Evolutionary conservation across 2,797 vertebrate genomes (phyloP).

Genomic region (Propithecus deckenii): DNA sequence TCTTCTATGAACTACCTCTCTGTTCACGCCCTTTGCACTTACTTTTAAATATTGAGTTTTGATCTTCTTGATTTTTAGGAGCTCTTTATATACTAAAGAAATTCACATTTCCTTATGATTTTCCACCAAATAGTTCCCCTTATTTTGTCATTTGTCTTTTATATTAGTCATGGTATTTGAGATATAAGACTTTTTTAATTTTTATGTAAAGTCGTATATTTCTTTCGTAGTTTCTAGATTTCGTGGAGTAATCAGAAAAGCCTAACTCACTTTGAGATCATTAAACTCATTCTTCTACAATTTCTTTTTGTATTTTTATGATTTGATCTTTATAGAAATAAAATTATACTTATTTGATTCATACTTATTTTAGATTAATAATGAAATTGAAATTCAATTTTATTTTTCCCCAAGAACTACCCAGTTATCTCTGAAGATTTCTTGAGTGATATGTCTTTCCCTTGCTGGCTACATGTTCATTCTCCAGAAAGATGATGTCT

Average conservation of each 20-base stretch:
- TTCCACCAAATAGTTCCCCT: not conserved
- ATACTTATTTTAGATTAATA: not conserved
- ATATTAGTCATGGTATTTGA: not conserved
- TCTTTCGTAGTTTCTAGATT: not conserved
- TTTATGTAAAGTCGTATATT: not conserved
- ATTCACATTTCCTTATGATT: not conserved
- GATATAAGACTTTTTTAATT: not conserved
- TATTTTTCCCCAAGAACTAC: not conserved
- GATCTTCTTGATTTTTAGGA: slow-evolving; percentile 31
- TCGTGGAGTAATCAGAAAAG: not conserved
- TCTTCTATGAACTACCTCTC: not conserved
- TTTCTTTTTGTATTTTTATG: not conserved
- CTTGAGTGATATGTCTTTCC: not conserved
- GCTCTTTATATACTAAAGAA: not conserved
- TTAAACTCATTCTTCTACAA: not conserved
- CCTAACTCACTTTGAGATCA: not conserved
- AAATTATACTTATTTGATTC: not conserved
- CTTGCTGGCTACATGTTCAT: not conserved
- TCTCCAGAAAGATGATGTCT: not conserved
- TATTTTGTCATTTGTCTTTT: slow-evolving; percentile 13
- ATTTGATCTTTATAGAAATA: not conserved
- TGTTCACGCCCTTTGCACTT: not conserved
- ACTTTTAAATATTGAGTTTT: not conserved
- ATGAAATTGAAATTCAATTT: not conserved
- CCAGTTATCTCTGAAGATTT: not conserved